These are phyloP conservation scores for Phyllostomus discolor DNA, from an alignment of 2,113 vertebrate genomes.

Conservation along the genomic window DNA sequence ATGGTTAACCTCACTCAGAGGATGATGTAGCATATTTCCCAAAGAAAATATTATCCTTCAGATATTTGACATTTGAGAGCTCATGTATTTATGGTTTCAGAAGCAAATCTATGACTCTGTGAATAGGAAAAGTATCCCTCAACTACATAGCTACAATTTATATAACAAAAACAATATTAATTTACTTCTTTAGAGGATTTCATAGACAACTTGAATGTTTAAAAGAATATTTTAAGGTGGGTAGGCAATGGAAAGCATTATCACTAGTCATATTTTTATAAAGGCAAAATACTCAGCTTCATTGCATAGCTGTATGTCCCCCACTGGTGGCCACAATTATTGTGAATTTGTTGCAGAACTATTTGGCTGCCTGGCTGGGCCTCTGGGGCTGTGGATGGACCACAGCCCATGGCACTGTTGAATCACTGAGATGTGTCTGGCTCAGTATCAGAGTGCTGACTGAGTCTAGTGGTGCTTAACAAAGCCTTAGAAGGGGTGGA, in stretches of 20 bases:
- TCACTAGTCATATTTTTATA: background rate
- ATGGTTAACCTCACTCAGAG: conserved; percentile 46
- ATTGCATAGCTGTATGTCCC: background rate
- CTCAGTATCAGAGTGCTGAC: background rate
- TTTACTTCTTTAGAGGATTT: conserved; percentile 39
- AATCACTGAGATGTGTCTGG: background rate
- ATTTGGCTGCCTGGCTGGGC: background rate
- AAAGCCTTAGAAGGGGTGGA: background rate
- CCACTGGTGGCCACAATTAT: background rate
- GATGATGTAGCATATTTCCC: conserved; percentile 1
- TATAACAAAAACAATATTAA: background rate
- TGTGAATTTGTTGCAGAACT: background rate
- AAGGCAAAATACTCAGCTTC: background rate
- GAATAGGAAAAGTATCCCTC: background rate
- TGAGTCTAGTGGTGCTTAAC: background rate
- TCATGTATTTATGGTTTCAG: background rate
- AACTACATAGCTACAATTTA: background rate
- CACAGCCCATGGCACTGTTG: background rate
- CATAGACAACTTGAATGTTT: conserved; percentile 42
- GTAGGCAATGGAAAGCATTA: background rate
- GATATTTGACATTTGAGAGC: conserved; percentile 36
- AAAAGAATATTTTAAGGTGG: conserved; percentile 23
- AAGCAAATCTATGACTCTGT: conserved; percentile 36
- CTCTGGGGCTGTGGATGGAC: background rate
- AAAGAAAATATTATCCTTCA: conserved; percentile 43